Evolutionary conservation across 2,797 vertebrate species (phyloP), one percentile per base, ranked within the genome.

Genomic region (Eremophila alpestris): DNA sequence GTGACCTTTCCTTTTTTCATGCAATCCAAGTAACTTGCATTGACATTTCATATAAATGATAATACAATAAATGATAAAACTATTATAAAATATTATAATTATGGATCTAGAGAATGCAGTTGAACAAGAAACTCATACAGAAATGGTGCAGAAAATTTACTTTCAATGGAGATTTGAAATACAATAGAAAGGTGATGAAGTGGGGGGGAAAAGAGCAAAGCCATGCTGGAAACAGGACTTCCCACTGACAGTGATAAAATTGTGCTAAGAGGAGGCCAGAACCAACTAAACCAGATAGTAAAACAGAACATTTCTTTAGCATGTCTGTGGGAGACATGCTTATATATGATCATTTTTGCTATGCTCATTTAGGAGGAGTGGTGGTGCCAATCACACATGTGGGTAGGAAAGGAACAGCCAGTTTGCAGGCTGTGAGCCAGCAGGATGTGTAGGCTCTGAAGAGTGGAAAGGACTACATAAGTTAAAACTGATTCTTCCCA

Each of bases 331-430:
- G 65, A 82, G 24, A 38, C 52, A 13, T 22, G 26, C 6, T 83
- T 14, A 18, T 24, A 29, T 32, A 13, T 13, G 38, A 91, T 40
- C n/a, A 59, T 78, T 76, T 90, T 3, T 14, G 30, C 46, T 60
- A 19, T 1, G 30, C 22, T 59, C 11, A 17, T 65, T 32, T 10
- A 59, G 10, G 30, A 78, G 34, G 21, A 20, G 48, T 63, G 46
- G 23, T 5, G 27, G 20, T 64, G 64, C 4, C 1, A 48, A 41
- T 81, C 36, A 45, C 62, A 52, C 0, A 0, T 2, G 1, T 19
- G 30, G 20, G 32, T 27, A 41, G 56, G 32, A 82, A 32, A 73
- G 17, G 45, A 90, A 16, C 17, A 49, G 34, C 0, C 0, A 77
- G 75, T 68, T 45, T 3, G 1, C 0, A 0, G 27, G 22, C 32